These are phyloP conservation scores for Emmelina monodactyla DNA, from an alignment of 2,888 invertebrate genomes.

Conservation along the genomic window DNA sequence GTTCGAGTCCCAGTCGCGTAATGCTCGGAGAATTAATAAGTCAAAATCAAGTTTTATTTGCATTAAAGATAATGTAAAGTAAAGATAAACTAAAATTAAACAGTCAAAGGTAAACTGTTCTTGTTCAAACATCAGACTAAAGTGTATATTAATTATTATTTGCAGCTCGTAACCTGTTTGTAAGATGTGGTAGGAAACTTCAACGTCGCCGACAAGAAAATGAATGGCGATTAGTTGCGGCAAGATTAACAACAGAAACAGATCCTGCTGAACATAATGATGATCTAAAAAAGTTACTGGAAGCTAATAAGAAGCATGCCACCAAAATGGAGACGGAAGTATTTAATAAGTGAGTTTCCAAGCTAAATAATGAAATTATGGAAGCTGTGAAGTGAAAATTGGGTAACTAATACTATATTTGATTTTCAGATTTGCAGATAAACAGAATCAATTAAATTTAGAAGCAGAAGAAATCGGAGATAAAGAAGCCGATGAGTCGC, in stretches of 20 bases:
- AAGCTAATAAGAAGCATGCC: slow-evolving; percentile 61
- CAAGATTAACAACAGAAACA: slow-evolving; percentile 46
- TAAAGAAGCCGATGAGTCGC: slow-evolving; percentile 54
- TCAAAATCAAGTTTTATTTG: too few species aligned
- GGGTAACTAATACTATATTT: too few species aligned
- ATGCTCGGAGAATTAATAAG: too few species aligned
- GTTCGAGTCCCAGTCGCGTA: too few species aligned
- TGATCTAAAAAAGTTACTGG: slow-evolving; percentile 59
- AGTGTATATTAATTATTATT: too few species aligned
- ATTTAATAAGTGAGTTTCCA: slow-evolving; percentile 55
- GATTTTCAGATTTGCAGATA: slow-evolving; percentile 49
- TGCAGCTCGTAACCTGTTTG: slow-evolving; percentile 70
- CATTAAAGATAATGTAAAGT: too few species aligned
- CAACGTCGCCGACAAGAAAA: slow-evolving; percentile 71
- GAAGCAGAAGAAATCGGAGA: slow-evolving; percentile 51
- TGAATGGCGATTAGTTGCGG: slow-evolving; percentile 67
- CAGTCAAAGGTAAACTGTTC: too few species aligned
- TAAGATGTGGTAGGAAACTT: slow-evolving; percentile 70
- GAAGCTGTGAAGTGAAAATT: background rate
- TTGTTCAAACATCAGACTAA: too few species aligned
- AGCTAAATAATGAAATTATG: background rate
- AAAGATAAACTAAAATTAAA: too few species aligned
- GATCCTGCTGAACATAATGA: slow-evolving; percentile 69
- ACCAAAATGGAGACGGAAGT: slow-evolving; percentile 58
- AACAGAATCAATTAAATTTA: slow-evolving; percentile 44